These are phyloP conservation scores for Cochlearius cochlearius DNA, from an alignment of 2,113 vertebrate genomes.

Conservation along the genomic window DNA sequence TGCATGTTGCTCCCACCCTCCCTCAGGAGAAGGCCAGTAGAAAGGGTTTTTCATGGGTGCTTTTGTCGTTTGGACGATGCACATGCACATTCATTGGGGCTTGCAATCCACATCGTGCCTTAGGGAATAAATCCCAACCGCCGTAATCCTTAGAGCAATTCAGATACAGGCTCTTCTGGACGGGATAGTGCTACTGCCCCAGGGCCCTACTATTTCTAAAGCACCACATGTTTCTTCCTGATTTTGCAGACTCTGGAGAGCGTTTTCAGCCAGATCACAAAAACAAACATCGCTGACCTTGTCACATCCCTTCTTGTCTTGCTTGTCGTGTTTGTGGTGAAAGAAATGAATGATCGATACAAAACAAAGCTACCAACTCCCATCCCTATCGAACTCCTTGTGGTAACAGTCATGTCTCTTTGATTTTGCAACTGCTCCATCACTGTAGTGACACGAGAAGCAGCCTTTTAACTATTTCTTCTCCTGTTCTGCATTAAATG, in stretches of 20 bases:
- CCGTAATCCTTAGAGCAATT: neutral
- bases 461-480: neutral
- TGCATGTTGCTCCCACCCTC: neutral
- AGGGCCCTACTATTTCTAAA: neutral
- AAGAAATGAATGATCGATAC: slow-evolving; percentile 90
- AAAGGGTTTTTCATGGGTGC: neutral
- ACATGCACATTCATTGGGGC: neutral
- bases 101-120: neutral
- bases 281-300: slow-evolving; percentile 87
- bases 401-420: slow-evolving; percentile 77
- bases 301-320: slow-evolving; percentile 87
- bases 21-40: neutral
- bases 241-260: slow-evolving; percentile 80
- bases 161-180: neutral
- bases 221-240: neutral
- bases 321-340: slow-evolving; percentile 82
- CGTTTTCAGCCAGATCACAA: slow-evolving; percentile 81
- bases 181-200: neutral
- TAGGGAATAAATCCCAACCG: neutral
- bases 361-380: slow-evolving; percentile 89
- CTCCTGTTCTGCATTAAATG: neutral
- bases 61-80: neutral
- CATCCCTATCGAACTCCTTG: slow-evolving; percentile 91
- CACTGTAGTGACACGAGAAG: accelerated
- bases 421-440: neutral